phyloP scores from a whole-genome alignment of 2,797 vertebrate species.

The Hybognathus amarus region DNA sequence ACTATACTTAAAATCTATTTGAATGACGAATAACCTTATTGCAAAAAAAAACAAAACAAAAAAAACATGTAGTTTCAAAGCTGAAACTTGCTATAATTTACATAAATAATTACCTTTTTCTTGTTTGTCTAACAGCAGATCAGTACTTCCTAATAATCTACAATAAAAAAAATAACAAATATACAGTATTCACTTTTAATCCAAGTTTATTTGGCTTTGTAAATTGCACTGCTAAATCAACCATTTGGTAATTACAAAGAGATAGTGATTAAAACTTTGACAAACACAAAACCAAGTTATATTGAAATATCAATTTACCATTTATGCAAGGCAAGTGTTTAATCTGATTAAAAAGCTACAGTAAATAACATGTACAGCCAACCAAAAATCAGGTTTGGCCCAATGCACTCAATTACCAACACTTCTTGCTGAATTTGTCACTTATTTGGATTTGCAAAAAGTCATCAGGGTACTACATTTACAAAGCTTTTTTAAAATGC shows the following conservation, averaged over 20 bases:
- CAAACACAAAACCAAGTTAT: background rate
- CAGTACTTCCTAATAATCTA: background rate
- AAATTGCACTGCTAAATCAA: background rate
- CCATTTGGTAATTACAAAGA: constrained; percentile 8
- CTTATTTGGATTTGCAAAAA: background rate
- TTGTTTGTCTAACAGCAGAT: background rate
- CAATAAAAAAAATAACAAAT: background rate
- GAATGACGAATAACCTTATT: background rate
- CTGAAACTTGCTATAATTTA: background rate
- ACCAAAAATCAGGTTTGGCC: background rate
- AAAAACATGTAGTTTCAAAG: background rate
- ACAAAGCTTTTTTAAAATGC: background rate
- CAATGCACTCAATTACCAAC: background rate
- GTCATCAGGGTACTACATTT: background rate
- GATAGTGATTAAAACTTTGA: background rate
- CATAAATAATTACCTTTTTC: background rate
- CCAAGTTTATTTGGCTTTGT: constrained; percentile 5
- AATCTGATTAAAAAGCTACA: background rate
- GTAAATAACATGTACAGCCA: background rate
- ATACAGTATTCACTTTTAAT: background rate
- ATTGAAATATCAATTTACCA: background rate
- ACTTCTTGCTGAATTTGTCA: background rate
- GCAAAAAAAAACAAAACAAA: background rate
- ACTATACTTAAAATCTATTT: background rate
- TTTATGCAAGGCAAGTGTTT: background rate